Base-by-base conservation (phyloP, 2,888 invertebrate species). In the Stenodera caucasica region DNA sequence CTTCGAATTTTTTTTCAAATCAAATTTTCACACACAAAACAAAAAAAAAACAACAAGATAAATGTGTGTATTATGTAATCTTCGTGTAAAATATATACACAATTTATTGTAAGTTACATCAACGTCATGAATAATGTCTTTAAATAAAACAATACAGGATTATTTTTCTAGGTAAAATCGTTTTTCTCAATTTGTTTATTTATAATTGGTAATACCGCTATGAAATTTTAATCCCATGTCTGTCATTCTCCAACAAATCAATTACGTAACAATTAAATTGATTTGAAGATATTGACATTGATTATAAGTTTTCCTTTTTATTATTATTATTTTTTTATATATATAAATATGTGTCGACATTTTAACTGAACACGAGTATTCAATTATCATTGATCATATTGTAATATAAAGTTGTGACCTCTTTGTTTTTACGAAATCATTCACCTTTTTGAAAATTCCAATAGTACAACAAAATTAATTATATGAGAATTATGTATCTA, bases 101-200 rank as follows among this genome's bases (percentile, higher is more conserved):
- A 40, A 40, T 40, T 40, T 21, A 40, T 40, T 21, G 40, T 40
- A 18, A 40, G 40, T 40, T 40, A 40, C 40, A 40, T 40, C 54
- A 54, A 54, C 37, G 3, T 40, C 40, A 54, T 37, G 40, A 54
- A 54, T 54, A 54, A 54, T 54, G 11, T 37, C 54, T 54, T 37
- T 54, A 54, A 53, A 40, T 54, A 37, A 37, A n/a, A 53, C 33
- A 32, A 11, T 18, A 18, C 18, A 9, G 40, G 11, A 4, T 40
- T 40, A 7, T 21, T 3, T 40, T 4, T 15, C 9, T 40, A n/a
- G n/a, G n/a, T 11, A 1, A 40, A 4, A 37, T 40, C 9, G 18
- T 40, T 8, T 18, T 40, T 40, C 2, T 9, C 15, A 40, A 32
- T 11, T 40, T 40, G 18, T 40, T 40, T 40, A 40, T 21, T 40